Evolutionary conservation across 2,797 vertebrate genomes (phyloP).

Genomic region (Semaprochilodus insignis): DNA sequence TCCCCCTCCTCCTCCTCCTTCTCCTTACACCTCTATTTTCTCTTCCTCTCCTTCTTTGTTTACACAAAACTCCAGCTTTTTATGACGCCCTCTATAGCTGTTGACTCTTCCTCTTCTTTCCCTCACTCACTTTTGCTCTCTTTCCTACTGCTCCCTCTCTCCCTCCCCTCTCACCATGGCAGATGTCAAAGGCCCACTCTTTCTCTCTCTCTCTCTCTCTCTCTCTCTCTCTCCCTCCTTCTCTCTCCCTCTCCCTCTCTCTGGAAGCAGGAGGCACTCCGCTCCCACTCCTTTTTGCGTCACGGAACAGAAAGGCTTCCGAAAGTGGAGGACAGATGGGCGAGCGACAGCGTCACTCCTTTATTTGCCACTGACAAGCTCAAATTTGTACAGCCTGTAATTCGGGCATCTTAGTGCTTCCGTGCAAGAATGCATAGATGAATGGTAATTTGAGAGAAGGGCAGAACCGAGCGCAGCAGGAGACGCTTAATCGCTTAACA

Average conservation of each 20-base stretch:
- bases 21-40: background rate
- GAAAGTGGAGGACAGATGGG: conserved; percentile 58
- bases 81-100: background rate
- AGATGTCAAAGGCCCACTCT: conserved; percentile 7
- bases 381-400: conserved; percentile 47
- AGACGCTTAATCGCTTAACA: background rate
- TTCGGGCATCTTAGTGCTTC: conserved; percentile 33
- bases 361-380: conserved; percentile 48
- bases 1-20: background rate
- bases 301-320: conserved; percentile 78
- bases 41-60: background rate
- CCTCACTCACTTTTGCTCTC: conserved; percentile 68
- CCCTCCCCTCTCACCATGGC: background rate
- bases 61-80: background rate
- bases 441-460: conserved; percentile 34
- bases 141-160: background rate
- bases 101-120: conserved; percentile 7
- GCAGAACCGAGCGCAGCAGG: conserved; percentile 17
- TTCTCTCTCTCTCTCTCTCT: conserved; percentile 44
- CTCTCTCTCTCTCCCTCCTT: conserved; percentile 18
- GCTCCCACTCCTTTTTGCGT: conserved; percentile 83
- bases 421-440: conserved; percentile 43
- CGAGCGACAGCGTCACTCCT: conserved; percentile 39
- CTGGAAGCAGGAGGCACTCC: conserved; percentile 82
- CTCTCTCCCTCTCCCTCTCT: conserved; percentile 77